Evolutionary conservation across 1,140 invertebrate genomes (phyloP), one percentile per base, ranked within the genome.

Genomic region (Leptonema lineaticorne): DNA sequence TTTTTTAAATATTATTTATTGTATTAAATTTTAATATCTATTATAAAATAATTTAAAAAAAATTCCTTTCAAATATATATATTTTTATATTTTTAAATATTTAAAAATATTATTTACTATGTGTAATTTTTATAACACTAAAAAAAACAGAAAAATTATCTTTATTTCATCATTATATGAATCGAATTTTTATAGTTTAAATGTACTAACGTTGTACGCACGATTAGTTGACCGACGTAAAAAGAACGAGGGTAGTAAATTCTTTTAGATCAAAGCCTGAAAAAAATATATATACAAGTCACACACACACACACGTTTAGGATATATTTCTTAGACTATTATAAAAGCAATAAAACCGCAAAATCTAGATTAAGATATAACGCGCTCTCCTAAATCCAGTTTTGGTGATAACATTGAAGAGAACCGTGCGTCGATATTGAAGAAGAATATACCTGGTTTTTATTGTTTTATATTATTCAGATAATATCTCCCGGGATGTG

Each of bases 401-500:
- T 53, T 24, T 22, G 50, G 24, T 53, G 50, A 53, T 53, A 53
- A 26, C 50, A 14, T 14, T 26, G 37, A 41, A 16, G 9, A 41
- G 37, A 41, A 11, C 37, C 37, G 37, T 4, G n/a, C n/a, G 11
- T 41, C 37, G 37, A 53, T 14, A 53, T 53, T 53, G 37, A 26
- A 53, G 24, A 24, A 26, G 50, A 53, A 24, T 22, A 62, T 62
- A 62, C 59, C 59, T 62, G 59, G 20, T 45, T 62, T 62, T 62
- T 62, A 62, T 62, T 62, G 59, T 62, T 62, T 62, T 62, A 62
- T 62, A 62, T 62, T 27, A 27, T 27, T 62, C 59, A 37, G 59
- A 62, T 62, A 62, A 62, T 62, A 62, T 62, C 59, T 62, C 29
- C n/a, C 22, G 37, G 50, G 50, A 53, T 22, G 50, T 24, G 50